Conservation (phyloP, 2,888 invertebrate species). For the Byasa hedistus region DNA sequence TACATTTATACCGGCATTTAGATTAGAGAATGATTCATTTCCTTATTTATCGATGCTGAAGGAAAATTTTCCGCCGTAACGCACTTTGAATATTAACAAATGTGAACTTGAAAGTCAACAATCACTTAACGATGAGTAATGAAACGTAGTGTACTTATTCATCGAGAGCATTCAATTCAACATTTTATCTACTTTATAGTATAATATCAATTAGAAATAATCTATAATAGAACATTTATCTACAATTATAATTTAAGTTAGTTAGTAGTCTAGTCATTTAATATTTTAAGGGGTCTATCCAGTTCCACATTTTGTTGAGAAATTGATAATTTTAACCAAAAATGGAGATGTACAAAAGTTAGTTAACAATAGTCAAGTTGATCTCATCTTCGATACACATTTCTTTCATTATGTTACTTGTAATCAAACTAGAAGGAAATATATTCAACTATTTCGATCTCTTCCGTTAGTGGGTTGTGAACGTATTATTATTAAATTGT, state of each 20-base stretch:
- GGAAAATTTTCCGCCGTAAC: not conserved
- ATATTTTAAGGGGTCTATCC: too few relatives aligned
- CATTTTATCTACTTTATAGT: not conserved
- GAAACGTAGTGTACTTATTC: not conserved
- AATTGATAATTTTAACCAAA: too few relatives aligned
- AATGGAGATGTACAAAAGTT: too few relatives aligned
- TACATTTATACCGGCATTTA: not conserved
- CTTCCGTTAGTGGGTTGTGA: too few relatives aligned
- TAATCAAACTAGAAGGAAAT: too few relatives aligned
- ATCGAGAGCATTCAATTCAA: not conserved
- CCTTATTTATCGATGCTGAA: conserved; percentile 29
- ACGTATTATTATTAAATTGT: not conserved
- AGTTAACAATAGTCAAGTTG: too few relatives aligned
- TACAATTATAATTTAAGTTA: too few relatives aligned
- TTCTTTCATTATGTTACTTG: too few relatives aligned
- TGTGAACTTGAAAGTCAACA: conserved; percentile 17
- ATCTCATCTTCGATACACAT: too few relatives aligned
- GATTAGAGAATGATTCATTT: not conserved
- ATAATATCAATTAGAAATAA: not conserved
- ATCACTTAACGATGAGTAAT: conserved; percentile 15
- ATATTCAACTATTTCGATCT: too few relatives aligned
- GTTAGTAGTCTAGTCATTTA: too few relatives aligned
- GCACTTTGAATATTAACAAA: conserved; percentile 11
- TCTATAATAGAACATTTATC: not conserved
- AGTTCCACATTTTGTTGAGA: too few relatives aligned